Base-by-base conservation (phyloP, 2,888 invertebrate genomes). In the Clostera curtula region DNA sequence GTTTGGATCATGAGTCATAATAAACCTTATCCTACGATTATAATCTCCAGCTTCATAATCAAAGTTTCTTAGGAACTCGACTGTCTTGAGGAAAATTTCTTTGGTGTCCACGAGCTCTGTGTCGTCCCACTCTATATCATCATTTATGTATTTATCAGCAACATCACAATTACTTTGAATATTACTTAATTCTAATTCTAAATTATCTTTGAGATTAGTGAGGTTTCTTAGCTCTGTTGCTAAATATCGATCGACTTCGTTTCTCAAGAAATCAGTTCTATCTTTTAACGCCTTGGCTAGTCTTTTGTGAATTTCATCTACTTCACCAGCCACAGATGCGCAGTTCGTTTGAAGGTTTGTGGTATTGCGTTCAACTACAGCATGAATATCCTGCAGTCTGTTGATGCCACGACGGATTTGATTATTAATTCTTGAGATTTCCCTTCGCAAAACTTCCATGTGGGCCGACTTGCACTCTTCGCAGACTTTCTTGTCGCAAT, bases 401-500 rank as follows among this genome's bases (percentile, higher is more conserved):
- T 96, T 95, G 31, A 97, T 80, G 25, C 96, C 95, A 54, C 97
- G 88, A 32, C 94, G 88, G 36, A 95, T 90, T 87, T 95, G 95
- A 66, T 93, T 93, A 64, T 95, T 93, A 33, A 96, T 92, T 60
- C 96, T 89, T 36, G 90, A 86, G 21, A 97, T 94, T 86, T 97
- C 97, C 33, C 97, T 88, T 48, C 96, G 89, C 34, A 98, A 84
- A 44, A 97, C 96, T 68, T 98, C 97, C 91, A 96, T 93, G 72
- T 98, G 98, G 7, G 96, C 95, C 31, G 93, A 91, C 73, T 97
- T 97, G 82, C 99, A 99, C 63, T 97, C 96, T 48, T 93, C 91
- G 75, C 98, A 99, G 40, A 98, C 93, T 82, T 96, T 95, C 66
- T 97, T 96, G 61, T 98, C 97, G 80, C 99, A 99, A 75, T 99